These are phyloP conservation scores for Parapristionchus giblindavisi DNA, from an alignment of 2,888 invertebrate species.

Conservation along the genomic window DNA sequence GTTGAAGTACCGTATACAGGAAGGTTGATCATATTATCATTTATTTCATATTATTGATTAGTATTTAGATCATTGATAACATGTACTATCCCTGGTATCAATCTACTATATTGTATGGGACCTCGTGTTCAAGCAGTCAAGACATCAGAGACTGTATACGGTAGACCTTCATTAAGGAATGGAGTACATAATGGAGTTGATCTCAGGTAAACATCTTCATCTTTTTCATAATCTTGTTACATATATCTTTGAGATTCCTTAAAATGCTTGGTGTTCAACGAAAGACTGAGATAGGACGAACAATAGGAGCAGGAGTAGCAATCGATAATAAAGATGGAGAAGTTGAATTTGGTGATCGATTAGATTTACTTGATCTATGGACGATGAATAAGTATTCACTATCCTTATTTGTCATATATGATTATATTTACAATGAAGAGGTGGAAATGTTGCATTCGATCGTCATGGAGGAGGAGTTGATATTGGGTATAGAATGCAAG, in stretches of 20 bases:
- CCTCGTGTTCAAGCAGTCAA: constrained; percentile 36
- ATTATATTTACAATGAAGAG: constrained; percentile 16
- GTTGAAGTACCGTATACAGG: constrained; percentile 37
- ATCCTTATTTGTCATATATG: not conserved
- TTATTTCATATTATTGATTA: not conserved
- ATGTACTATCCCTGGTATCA: constrained; percentile 35
- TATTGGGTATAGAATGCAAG: constrained; percentile 13
- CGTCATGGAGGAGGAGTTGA: constrained; percentile 36
- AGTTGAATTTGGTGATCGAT: constrained; percentile 35
- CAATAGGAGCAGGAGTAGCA: constrained; percentile 33
- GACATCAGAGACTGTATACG: constrained; percentile 35
- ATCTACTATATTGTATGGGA: constrained; percentile 37
- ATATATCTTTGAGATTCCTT: not conserved
- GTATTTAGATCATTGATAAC: constrained; percentile 17
- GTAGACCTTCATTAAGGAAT: constrained; percentile 29
- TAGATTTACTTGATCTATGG: constrained; percentile 30
- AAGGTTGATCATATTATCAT: constrained; percentile 1
- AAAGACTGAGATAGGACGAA: constrained; percentile 35
- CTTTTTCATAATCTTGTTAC: not conserved
- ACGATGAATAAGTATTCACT: constrained; percentile 26
- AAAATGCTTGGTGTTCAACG: constrained; percentile 25
- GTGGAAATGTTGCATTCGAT: constrained; percentile 36
- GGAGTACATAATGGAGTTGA: constrained; percentile 37
- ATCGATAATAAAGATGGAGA: constrained; percentile 28
- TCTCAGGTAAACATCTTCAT: constrained; percentile 10